Evolutionary conservation across 1,140 invertebrate species (phyloP).

Genomic region (Sycobia sp.): DNA sequence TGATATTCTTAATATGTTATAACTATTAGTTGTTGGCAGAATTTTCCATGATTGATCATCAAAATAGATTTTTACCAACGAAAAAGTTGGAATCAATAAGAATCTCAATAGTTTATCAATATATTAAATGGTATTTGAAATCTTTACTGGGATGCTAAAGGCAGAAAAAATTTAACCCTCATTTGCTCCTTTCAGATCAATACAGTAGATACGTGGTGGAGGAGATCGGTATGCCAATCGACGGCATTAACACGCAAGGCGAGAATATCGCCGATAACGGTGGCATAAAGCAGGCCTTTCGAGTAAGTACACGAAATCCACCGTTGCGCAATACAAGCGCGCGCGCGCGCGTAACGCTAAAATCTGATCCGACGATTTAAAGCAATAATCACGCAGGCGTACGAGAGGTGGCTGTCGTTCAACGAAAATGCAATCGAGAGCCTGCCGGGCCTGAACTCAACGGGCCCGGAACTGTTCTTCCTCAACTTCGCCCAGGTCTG

Average conservation of each 20-base stretch:
- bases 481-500: conserved; percentile 88
- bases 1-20: too few relatives aligned
- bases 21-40: too few relatives aligned
- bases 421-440: conserved; percentile 65
- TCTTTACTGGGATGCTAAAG: too few relatives aligned
- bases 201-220: conserved; percentile 71
- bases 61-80: too few relatives aligned
- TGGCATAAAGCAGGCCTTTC: conserved; percentile 82
- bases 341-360: neutral
- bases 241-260: conserved; percentile 71
- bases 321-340: too few relatives aligned
- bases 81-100: too few relatives aligned
- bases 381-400: conserved; percentile 61
- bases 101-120: too few relatives aligned
- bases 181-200: conserved; percentile 72
- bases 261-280: conserved; percentile 93
- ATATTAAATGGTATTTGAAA: too few relatives aligned
- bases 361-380: neutral
- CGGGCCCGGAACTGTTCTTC: conserved; percentile 79
- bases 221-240: conserved; percentile 67
- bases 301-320: conserved; percentile 58
- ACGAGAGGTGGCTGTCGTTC: conserved; percentile 66
- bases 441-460: conserved; percentile 76
- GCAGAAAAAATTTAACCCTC: too few relatives aligned
- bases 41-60: too few relatives aligned